phyloP scores from a whole-genome alignment of 2,888 invertebrate genomes.

The Xylota segnis region DNA sequence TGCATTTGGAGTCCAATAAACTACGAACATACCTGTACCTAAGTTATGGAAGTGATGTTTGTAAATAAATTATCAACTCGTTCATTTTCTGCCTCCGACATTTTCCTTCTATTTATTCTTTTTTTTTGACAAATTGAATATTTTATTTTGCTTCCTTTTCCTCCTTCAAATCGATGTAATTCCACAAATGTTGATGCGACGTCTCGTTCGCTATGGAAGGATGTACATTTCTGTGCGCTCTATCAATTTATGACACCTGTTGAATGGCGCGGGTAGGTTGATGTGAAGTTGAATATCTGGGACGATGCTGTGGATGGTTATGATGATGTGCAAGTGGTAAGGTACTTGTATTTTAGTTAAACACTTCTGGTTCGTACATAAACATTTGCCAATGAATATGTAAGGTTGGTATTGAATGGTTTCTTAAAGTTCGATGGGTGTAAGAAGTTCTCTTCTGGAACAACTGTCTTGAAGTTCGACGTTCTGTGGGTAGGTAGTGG shows the following conservation, averaged over 20 bases:
- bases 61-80: constrained; percentile 46
- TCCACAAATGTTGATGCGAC: constrained; percentile 9
- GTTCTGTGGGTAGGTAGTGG: too few species aligned
- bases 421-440: neutral
- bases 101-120: neutral
- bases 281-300: neutral
- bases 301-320: constrained; percentile 24
- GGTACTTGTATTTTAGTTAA: constrained; percentile 24
- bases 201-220: constrained; percentile 4
- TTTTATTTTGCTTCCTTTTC: constrained; percentile 32
- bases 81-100: constrained; percentile 17
- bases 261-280: neutral
- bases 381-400: neutral
- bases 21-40: neutral
- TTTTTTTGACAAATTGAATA: constrained; percentile 46
- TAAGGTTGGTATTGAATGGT: neutral
- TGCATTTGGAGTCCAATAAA: constrained; percentile 32
- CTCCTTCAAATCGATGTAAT: constrained; percentile 6
- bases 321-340: constrained; percentile 41
- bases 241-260: constrained; percentile 30
- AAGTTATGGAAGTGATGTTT: constrained; percentile 16
- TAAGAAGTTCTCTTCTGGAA: too few species aligned
- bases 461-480: too few species aligned
- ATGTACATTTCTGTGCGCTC: neutral
- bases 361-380: neutral